Conservation (phyloP, 2,888 invertebrate species). For the Myopa testacea region DNA sequence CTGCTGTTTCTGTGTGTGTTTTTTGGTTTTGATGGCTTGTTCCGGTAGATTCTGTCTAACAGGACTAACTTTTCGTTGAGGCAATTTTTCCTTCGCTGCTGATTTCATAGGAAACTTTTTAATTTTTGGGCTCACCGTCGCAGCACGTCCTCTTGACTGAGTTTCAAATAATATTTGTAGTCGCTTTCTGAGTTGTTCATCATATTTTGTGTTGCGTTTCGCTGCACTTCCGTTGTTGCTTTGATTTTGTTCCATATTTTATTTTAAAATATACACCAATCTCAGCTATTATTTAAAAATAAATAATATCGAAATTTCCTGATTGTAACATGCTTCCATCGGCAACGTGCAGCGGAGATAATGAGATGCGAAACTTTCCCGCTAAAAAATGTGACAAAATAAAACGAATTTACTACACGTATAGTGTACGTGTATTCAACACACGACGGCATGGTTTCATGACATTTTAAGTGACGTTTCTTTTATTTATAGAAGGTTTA, state of each 20-base stretch:
- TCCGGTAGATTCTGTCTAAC: neutral
- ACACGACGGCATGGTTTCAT: too few species aligned
- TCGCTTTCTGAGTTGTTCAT: constrained; percentile 43
- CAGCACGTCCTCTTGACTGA: neutral
- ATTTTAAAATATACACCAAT: neutral
- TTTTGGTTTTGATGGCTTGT: constrained; percentile 27
- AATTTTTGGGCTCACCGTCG: constrained; percentile 14
- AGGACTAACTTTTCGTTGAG: neutral
- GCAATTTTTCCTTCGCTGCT: neutral
- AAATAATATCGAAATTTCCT: too few species aligned
- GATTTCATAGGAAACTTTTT: constrained; percentile 15
- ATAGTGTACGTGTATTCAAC: too few species aligned
- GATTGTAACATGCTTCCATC: too few species aligned
- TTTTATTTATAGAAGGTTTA: too few species aligned
- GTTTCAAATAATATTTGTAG: constrained; percentile 43
- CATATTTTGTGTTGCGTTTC: constrained; percentile 27
- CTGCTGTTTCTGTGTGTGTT: neutral
- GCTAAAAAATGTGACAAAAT: too few species aligned
- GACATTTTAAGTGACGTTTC: too few species aligned
- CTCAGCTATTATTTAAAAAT: neutral
- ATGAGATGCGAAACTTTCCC: too few species aligned
- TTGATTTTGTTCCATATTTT: neutral
- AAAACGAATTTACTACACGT: too few species aligned
- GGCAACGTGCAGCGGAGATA: too few species aligned
- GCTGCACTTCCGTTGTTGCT: neutral